phyloP scores from a whole-genome alignment of 2,113 vertebrate genomes.

The Chloroceryle aenea region DNA sequence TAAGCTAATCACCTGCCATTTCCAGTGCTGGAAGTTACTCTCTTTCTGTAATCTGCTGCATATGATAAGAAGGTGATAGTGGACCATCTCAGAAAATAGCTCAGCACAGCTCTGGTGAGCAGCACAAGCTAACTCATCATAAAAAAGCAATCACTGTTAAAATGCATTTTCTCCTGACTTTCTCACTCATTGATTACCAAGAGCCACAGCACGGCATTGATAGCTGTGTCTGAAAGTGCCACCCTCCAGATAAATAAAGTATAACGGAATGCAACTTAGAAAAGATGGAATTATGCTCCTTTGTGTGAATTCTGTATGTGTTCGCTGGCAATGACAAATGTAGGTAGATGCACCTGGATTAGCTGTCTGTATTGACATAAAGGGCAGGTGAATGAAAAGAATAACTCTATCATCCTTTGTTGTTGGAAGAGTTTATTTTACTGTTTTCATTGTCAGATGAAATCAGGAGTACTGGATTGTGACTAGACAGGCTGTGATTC shows the following conservation, averaged over 20 bases:
- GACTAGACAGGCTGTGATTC: slow-evolving; percentile 64
- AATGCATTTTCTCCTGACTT: neutral
- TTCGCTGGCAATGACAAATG: slow-evolving; percentile 57
- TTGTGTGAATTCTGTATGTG: slow-evolving; percentile 24
- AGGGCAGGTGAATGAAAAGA: slow-evolving; percentile 66
- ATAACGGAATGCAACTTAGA: neutral
- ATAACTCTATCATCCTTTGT: slow-evolving; percentile 60
- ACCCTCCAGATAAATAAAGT: neutral
- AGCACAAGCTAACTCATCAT: slow-evolving; percentile 23
- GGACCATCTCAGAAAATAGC: neutral
- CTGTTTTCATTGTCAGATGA: slow-evolving; percentile 59
- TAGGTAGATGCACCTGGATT: slow-evolving; percentile 68
- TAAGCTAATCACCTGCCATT: neutral
- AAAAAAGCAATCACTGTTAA: neutral
- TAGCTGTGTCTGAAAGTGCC: neutral
- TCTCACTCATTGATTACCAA: neutral
- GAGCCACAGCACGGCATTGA: neutral
- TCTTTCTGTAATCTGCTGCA: neutral
- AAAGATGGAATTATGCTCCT: neutral
- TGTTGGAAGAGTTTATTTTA: slow-evolving; percentile 68
- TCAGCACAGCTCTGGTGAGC: slow-evolving; percentile 7
- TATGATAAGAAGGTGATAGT: neutral
- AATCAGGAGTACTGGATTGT: slow-evolving; percentile 56
- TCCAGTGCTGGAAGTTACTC: slow-evolving; percentile 22
- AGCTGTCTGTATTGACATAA: slow-evolving; percentile 65